Evolutionary conservation across 2,888 invertebrate genomes (phyloP), one percentile per base, ranked within the genome.

Genomic region (Notodonta dromedarius): DNA sequence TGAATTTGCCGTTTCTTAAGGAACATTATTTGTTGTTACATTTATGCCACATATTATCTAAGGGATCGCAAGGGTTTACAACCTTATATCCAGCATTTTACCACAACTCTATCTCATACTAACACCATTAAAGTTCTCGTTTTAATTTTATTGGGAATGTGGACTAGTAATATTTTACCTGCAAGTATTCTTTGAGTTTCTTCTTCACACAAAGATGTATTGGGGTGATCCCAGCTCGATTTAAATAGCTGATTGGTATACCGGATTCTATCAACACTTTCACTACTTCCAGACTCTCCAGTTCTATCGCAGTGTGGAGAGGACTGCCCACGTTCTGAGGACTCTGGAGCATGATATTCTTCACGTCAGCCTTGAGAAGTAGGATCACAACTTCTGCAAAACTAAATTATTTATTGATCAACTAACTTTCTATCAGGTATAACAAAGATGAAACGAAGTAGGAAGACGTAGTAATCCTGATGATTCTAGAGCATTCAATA

Each of bases 191-290:
- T 32, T 78, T 71, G 0, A 79, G 69, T 59, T 79, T 69, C 24
- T 82, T 78, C 35, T 71, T 71, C 11, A 91, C 82, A 6, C 88
- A 86, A 40, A 88, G 61, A 71, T 91, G 91, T 7, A 90, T 65
- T 0, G 89, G 83, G 1, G 90, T 88, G 16, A 81, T 69, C 0
- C 90, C 90, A 7, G 77, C 60, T 9, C 50, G 51, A 48, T 77
- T 71, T 5, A 70, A 24, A 62, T 63, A 66, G 56, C 61, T 64
- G 5, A 69, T 63, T 0, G 71, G 63, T 0, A 60, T 32, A 0
- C 69, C 61, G 3, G 61, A 58, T 0, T 54, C 48, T 0, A 70
- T 62, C 0, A 76, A 65, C 8, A 52, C 14, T 0, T 66, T 57
- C 0, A 73, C 58, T 5, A 70, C 63, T 0, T 73, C 66, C 6